Base-by-base conservation (phyloP, 1,140 invertebrate genomes). In the Lutraria rhynchaena region DNA sequence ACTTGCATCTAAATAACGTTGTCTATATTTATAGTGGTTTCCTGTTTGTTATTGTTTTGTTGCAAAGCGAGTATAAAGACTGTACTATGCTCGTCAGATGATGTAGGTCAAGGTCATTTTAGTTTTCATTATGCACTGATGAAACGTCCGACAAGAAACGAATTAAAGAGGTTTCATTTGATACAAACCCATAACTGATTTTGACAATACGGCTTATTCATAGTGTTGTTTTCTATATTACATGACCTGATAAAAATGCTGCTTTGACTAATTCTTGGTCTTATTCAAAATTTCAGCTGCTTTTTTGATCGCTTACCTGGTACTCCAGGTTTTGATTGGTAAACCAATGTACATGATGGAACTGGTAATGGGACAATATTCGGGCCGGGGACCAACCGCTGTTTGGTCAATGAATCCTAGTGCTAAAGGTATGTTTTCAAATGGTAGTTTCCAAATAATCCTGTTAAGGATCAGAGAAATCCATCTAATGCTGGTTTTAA, bases 241-340 rank as follows among this genome's bases (percentile, higher is more conserved):
- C n/a, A n/a, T n/a, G n/a, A n/a, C n/a, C n/a, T n/a, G n/a, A n/a
- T n/a, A n/a, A n/a, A n/a, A n/a, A n/a, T n/a, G n/a, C n/a, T n/a
- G n/a, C n/a, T n/a, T n/a, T n/a, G n/a, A n/a, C n/a, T n/a, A n/a
- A n/a, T n/a, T n/a, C n/a, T n/a, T n/a, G n/a, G n/a, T n/a, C n/a
- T n/a, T n/a, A n/a, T n/a, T n/a, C n/a, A n/a, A n/a, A n/a, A 41
- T 73, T 57, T 17, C 86, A 93, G 94, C 94, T 31, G 93, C 94
- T 24, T 95, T 94, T 86, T 83, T 93, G 44, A 93, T 94, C 44
- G 94, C 94, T 4, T 94, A 94, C 85, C 78, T 94, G 29, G 86
- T 94, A 17, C 93, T 95, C 33, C 92, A 95, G 82, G 90, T 94
- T 17, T 88, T 94, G 41, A 92, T 94, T 73, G 94, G 94, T 22